These are phyloP conservation scores for Cyprinodon brontotheroides DNA, from an alignment of 2,113 vertebrate species.

Conservation along the genomic window DNA sequence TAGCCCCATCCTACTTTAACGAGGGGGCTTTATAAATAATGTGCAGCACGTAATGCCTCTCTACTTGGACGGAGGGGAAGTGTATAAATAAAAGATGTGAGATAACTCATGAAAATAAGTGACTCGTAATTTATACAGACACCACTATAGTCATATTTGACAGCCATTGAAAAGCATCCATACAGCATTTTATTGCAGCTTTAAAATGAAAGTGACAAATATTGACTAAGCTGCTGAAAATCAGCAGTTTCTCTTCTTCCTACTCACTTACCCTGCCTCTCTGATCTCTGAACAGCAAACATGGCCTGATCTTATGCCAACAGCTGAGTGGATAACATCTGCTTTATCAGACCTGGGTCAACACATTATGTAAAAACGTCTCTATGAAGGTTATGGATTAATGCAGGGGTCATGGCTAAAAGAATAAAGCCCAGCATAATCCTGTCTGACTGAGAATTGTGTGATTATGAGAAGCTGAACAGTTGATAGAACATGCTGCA, in stretches of 20 bases:
- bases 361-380: constrained; percentile 44
- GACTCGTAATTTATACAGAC: constrained; percentile 2
- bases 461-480: background rate
- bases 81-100: constrained; percentile 15
- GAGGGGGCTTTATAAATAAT: constrained; percentile 4
- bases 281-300: constrained; percentile 59
- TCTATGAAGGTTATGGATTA: constrained; percentile 1
- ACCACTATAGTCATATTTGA: background rate
- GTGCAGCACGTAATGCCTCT: background rate
- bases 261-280: constrained; percentile 3
- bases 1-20: background rate
- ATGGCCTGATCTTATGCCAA: constrained; percentile 39
- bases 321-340: constrained; percentile 38
- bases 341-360: constrained; percentile 42
- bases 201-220: constrained; percentile 22
- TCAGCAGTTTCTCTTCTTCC: constrained; percentile 1
- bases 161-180: background rate
- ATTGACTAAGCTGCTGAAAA: constrained; percentile 10
- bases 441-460: background rate
- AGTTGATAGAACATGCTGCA: background rate
- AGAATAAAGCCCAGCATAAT: background rate
- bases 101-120: background rate
- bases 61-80: background rate
- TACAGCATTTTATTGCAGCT: background rate
- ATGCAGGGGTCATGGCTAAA: background rate